phyloP scores from a whole-genome alignment of 2,113 vertebrate genomes.

The Oncorhynchus masou region DNA sequence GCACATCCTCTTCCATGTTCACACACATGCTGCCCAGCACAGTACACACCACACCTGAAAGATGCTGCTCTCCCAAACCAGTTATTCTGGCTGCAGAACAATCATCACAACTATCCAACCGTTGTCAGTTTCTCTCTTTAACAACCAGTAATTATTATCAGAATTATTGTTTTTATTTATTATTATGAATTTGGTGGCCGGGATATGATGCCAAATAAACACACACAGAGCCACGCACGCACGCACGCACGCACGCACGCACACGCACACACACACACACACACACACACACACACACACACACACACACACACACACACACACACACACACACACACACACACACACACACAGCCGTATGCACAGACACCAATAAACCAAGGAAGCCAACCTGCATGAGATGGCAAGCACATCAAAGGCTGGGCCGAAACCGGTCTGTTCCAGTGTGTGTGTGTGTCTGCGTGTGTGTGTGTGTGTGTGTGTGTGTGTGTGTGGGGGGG shows the following conservation, averaged over 20 bases:
- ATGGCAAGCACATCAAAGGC: conserved; percentile 78
- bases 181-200: conserved; percentile 49
- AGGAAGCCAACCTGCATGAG: conserved; percentile 68
- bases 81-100: conserved; percentile 46
- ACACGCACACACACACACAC: conserved; percentile 28
- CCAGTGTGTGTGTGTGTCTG: conserved; percentile 42
- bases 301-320: conserved; percentile 15
- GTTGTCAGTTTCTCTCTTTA: conserved; percentile 33
- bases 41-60: conserved; percentile 48
- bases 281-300: conserved; percentile 19
- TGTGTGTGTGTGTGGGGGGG: background rate
- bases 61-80: conserved; percentile 22
- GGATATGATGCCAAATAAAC: conserved; percentile 57
- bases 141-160: conserved; percentile 59
- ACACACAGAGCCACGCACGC: conserved; percentile 6
- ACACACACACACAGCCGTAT: conserved; percentile 28
- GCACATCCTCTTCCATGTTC: background rate
- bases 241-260: conserved; percentile 25
- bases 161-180: conserved; percentile 51
- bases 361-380: background rate
- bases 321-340: conserved; percentile 32
- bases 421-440: conserved; percentile 70
- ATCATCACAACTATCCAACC: conserved; percentile 24
- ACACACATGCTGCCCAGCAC: background rate
- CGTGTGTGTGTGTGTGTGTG: background rate